phyloP scores from a whole-genome alignment of 2,888 invertebrate genomes.

The Shargacucullia verbasci region DNA sequence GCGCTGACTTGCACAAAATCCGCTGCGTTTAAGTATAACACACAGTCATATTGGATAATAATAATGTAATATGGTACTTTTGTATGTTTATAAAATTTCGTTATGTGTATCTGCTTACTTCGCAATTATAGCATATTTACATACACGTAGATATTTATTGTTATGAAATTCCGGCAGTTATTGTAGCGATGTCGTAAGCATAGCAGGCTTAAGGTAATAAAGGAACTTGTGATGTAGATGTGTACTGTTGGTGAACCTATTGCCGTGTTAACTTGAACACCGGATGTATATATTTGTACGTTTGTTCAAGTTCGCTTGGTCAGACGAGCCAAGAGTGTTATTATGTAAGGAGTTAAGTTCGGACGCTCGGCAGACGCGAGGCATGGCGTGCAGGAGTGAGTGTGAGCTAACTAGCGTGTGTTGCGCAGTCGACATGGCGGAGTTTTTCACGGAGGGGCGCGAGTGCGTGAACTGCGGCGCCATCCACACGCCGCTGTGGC shows the following conservation, averaged over 20 bases:
- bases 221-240: conserved; percentile 4
- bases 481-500: conserved; percentile 99
- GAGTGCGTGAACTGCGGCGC: conserved; percentile 99
- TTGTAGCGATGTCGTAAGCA: conserved; percentile 7
- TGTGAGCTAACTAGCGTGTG: conserved; percentile 58
- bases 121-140: neutral
- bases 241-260: neutral
- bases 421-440: conserved; percentile 90
- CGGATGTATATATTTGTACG: conserved; percentile 23
- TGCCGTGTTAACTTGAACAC: conserved; percentile 4
- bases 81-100: no score
- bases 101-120: conserved; percentile 7
- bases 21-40: conserved; percentile 8
- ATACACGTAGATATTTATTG: neutral
- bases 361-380: conserved; percentile 59
- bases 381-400: conserved; percentile 35
- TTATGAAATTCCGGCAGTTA: conserved; percentile 2
- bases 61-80: neutral
- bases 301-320: conserved; percentile 19
- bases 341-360: conserved; percentile 31
- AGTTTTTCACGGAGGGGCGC: conserved; percentile 96
- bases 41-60: conserved; percentile 23
- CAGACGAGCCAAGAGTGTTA: conserved; percentile 16
- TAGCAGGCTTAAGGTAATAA: conserved; percentile 5
- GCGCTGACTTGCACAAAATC: conserved; percentile 46